Conservation (phyloP, 2,888 invertebrate genomes). For the Taenaris catops region DNA sequence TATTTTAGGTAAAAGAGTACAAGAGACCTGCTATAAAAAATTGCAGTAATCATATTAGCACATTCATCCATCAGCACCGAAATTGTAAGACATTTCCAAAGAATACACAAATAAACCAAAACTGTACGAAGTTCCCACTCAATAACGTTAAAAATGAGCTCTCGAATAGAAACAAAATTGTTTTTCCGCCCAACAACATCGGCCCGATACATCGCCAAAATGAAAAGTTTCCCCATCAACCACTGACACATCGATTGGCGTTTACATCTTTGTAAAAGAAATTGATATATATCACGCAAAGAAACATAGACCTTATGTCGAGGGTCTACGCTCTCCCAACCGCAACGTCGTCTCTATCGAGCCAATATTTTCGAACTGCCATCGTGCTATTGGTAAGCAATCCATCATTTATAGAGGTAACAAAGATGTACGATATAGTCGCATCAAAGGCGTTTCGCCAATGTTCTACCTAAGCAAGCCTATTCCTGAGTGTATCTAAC, state of each 20-base stretch:
- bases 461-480: constrained; percentile 22
- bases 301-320: constrained; percentile 51
- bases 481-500: constrained; percentile 25
- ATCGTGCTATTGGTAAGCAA: constrained; percentile 57
- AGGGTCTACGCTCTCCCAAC: constrained; percentile 34
- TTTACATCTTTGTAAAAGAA: constrained; percentile 71
- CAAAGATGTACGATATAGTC: constrained; percentile 44
- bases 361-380: constrained; percentile 56
- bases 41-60: no score
- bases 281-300: constrained; percentile 53
- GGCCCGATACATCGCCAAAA: constrained; percentile 60
- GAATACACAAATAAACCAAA: constrained; percentile 39
- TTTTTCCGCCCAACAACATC: constrained; percentile 52
- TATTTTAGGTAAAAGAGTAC: no score
- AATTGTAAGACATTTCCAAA: no score
- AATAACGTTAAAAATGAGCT: constrained; percentile 70
- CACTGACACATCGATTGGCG: constrained; percentile 73
- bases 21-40: no score
- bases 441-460: constrained; percentile 23
- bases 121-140: constrained; percentile 48
- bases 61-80: no score
- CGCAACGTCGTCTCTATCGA: constrained; percentile 43
- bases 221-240: constrained; percentile 74
- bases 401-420: constrained; percentile 64
- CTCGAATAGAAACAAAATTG: constrained; percentile 69